A percentile compares a stretch with the other conserved stretches of the same genome.
Conservation (phyloP, 2,888 invertebrate species). For the Trachelus stipa region DNA sequence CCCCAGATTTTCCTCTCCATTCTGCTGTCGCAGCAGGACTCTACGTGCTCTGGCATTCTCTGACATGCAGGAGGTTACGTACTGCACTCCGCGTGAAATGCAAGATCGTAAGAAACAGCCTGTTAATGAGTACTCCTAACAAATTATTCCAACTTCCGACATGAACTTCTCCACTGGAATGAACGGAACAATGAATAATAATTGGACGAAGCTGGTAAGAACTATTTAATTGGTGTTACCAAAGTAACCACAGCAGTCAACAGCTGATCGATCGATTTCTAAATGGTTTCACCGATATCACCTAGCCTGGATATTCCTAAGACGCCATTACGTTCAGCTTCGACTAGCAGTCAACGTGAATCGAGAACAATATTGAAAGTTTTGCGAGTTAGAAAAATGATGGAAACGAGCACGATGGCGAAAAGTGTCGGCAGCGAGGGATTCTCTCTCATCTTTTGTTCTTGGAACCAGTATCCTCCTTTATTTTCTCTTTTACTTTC, state of each 20-base stretch:
- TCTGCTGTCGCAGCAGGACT: background rate
- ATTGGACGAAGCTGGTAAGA: conserved; percentile 3
- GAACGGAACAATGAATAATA: conserved; percentile 4
- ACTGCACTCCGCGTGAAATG: background rate
- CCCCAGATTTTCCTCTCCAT: background rate
- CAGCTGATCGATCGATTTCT: conserved; percentile 1
- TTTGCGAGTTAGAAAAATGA: background rate
- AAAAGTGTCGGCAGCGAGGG: background rate
- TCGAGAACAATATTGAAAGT: background rate
- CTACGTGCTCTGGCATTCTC: background rate
- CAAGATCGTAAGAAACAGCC: background rate
- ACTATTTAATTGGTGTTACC: background rate
- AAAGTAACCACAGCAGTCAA: background rate
- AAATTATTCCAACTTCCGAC: background rate
- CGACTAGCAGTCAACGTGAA: background rate
- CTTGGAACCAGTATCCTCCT: background rate
- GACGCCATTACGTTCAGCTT: background rate
- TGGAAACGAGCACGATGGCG: background rate
- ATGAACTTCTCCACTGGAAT: background rate
- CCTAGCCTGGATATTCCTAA: background rate
- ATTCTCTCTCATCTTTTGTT: background rate
- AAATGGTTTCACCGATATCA: conserved; percentile 1
- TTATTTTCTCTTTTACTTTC: background rate
- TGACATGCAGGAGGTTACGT: background rate
- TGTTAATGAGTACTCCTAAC: background rate